Conservation (phyloP, 2,888 invertebrate genomes). For the Tiliacea citrago region DNA sequence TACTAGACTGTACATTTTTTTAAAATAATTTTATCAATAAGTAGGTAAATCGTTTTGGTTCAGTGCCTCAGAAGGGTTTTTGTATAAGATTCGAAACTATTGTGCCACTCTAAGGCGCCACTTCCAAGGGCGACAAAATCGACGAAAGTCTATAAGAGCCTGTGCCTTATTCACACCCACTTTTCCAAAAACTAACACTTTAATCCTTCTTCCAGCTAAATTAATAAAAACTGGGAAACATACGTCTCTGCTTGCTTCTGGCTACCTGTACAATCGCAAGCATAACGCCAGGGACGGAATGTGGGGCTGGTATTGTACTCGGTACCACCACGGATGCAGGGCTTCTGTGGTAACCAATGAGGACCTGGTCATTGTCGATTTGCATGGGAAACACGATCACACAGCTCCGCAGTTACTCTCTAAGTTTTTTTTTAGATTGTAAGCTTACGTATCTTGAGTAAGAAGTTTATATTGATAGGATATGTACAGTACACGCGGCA, state of each 20-base stretch:
- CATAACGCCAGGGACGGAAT: conserved; percentile 1
- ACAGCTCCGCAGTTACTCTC: conserved; percentile 10
- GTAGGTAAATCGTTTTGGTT: not conserved
- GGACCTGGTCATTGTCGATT: conserved; percentile 15
- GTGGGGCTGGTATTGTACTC: conserved; percentile 45
- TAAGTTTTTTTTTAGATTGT: not conserved
- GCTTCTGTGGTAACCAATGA: conserved; percentile 46
- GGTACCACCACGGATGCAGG: conserved; percentile 48
- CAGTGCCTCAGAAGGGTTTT: not conserved
- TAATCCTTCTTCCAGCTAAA: conserved; percentile 23
- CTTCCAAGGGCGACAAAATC: too few species aligned
- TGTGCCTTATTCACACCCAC: not conserved
- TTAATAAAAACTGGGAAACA: conserved; percentile 15
- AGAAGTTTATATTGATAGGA: not conserved
- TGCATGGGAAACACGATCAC: conserved; percentile 37
- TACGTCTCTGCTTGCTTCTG: conserved; percentile 41
- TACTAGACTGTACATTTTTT: not conserved
- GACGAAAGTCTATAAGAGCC: not conserved
- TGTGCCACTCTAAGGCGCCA: too few species aligned
- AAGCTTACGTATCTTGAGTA: not conserved
- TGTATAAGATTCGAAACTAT: not conserved
- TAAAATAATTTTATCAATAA: not conserved
- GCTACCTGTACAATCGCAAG: conserved; percentile 33
- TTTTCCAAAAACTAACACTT: not conserved
- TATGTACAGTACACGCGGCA: not conserved